Evolutionary conservation across 2,888 invertebrate species (phyloP).

Genomic region (Eupithecia inturbata): DNA sequence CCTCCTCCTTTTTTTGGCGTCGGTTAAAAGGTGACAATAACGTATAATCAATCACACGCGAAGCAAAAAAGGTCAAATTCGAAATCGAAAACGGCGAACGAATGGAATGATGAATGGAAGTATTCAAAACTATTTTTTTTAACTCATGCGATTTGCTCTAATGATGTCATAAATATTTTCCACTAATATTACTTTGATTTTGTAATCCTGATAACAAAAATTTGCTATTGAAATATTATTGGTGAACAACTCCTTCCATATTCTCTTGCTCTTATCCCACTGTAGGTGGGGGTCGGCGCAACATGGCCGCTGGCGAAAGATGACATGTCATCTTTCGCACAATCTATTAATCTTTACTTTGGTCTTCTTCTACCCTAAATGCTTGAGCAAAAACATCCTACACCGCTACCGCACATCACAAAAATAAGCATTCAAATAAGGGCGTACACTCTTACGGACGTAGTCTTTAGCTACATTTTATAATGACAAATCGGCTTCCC

Average conservation of each 20-base stretch:
- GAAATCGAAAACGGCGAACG: background rate
- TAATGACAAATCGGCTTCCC: too few relatives aligned
- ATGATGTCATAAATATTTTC: background rate
- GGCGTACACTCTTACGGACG: too few relatives aligned
- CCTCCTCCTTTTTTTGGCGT: too few relatives aligned
- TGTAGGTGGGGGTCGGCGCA: background rate
- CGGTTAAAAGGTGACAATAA: too few relatives aligned
- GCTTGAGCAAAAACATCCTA: background rate
- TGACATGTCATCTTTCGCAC: background rate
- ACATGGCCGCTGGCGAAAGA: background rate
- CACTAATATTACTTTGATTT: background rate
- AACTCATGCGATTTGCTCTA: too few relatives aligned
- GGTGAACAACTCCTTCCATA: background rate
- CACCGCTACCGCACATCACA: background rate
- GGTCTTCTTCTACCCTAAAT: too few relatives aligned
- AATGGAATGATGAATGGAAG: background rate
- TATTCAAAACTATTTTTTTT: background rate
- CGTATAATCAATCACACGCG: background rate
- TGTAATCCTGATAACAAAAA: background rate
- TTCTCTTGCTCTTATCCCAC: background rate
- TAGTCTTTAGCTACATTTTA: too few relatives aligned
- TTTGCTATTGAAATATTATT: background rate
- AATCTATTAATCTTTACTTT: background rate
- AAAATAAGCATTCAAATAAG: too few relatives aligned
- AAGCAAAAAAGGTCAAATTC: background rate